Conservation (phyloP, 1,140 invertebrate species). For the Lasaia peninsularis region DNA sequence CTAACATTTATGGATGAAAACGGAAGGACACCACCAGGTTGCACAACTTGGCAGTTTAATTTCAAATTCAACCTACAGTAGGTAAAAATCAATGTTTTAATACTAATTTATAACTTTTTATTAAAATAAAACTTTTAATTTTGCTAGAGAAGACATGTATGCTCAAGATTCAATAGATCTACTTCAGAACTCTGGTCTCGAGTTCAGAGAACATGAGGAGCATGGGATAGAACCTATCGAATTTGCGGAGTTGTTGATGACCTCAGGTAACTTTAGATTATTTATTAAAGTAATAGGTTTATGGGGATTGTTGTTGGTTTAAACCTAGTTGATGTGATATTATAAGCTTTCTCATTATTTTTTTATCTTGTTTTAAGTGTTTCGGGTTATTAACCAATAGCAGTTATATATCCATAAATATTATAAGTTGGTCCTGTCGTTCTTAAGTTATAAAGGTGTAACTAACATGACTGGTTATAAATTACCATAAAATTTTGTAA, state of each 20-base stretch:
- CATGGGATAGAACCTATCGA: conserved; percentile 97
- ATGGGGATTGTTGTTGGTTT: too few relatives aligned
- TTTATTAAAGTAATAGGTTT: not conserved
- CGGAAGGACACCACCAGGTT: conserved; percentile 92
- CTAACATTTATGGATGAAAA: conserved; percentile 97
- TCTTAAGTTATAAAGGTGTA: too few relatives aligned
- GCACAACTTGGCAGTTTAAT: conserved; percentile 98
- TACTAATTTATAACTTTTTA: conserved; percentile 12
- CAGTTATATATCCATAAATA: too few relatives aligned
- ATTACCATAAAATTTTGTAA: too few relatives aligned
- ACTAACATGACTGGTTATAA: too few relatives aligned
- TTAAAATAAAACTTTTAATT: conserved; percentile 17
- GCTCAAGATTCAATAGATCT: conserved; percentile 98
- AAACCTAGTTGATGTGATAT: too few relatives aligned
- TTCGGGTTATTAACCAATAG: too few relatives aligned
- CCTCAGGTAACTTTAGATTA: conserved; percentile 83
- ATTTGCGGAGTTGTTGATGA: conserved; percentile 98
- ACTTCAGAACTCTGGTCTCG: conserved; percentile 96
- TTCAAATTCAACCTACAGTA: conserved; percentile 96
- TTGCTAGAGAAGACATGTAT: conserved; percentile 95
- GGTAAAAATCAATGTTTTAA: conserved; percentile 57
- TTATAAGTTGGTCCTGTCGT: too few relatives aligned
- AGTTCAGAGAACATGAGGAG: conserved; percentile 98
- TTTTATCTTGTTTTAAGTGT: too few relatives aligned
- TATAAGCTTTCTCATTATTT: too few relatives aligned